Base-by-base conservation (phyloP, 2,797 vertebrate species). In the Pelodytes ibericus region DNA sequence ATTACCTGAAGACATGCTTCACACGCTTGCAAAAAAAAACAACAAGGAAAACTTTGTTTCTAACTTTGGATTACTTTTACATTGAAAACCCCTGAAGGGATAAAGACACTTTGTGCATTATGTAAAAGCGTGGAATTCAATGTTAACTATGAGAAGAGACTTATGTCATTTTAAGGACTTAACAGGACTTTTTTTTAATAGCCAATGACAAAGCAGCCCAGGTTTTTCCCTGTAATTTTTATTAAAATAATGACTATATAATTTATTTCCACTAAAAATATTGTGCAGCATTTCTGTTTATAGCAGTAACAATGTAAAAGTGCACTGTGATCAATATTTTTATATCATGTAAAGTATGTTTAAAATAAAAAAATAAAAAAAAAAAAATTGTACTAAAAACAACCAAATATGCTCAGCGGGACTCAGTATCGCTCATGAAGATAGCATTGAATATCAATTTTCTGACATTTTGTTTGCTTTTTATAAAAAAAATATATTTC, bases 181-280 rank as follows among this genome's bases (percentile, higher is more conserved):
- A 80, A 26, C 74, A 86, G 84, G 86, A 90, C 89, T 84, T 86
- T 86, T 83, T 73, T 71, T 64, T n/a, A n/a, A 16, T 83, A 89
- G 83, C 86, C 88, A 85, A 80, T 88, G 91, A 90, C 86, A 85
- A 84, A 88, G 90, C 88, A 90, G 85, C 87, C 82, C 81, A 89
- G 86, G 83, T 87, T 88, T 81, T 89, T 82, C 83, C 85, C 89
- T 89, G 86, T 92, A 93, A 93, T 95, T 94, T 84, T 85, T 89
- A 85, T 92, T 90, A 86, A 93, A 91, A 94, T 93, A 94, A 94
- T 94, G 93, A 95, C 92, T 96, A 95, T 90, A 92, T 99, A 98
- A 99, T 98, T 99, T 99, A 99, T 99, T 95, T 91, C 92, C 93
- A 94, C 92, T 96, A 96, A 96, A 94, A 91, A 93, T 94, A 91